phyloP scores from a whole-genome alignment of 2,113 vertebrate species.

The Upupa epops region DNA sequence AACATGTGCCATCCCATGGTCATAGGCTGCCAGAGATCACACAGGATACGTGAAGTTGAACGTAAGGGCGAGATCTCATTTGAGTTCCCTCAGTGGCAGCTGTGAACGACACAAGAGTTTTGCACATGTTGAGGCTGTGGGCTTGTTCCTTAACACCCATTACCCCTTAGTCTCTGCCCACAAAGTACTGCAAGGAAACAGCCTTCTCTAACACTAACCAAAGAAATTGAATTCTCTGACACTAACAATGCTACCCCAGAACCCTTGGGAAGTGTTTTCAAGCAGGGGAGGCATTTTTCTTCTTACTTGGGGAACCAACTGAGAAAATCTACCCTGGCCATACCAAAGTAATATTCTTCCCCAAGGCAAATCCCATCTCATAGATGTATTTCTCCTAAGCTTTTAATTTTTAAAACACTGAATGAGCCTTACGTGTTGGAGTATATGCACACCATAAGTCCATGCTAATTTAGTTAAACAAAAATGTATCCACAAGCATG shows the following conservation, averaged over 20 bases:
- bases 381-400: background rate
- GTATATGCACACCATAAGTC: background rate
- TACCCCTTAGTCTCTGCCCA: background rate
- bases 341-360: background rate
- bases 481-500: background rate
- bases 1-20: background rate
- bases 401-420: background rate
- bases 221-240: background rate
- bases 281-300: background rate
- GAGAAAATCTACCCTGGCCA: background rate
- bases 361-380: background rate
- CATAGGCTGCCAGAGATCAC: too few relatives aligned
- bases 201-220: background rate
- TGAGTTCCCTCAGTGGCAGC: background rate
- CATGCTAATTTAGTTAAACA: background rate
- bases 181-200: background rate
- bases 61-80: background rate
- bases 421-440: background rate
- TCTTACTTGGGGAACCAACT: background rate
- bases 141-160: background rate
- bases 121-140: background rate
- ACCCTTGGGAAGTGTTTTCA: background rate
- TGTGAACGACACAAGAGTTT: background rate
- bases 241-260: background rate
- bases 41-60: too few relatives aligned